Percentiles rank a stretch among this genome's conserved stretches.
phyloP scores from a whole-genome alignment of 2,888 invertebrate species.

The Erebia aethiops region DNA sequence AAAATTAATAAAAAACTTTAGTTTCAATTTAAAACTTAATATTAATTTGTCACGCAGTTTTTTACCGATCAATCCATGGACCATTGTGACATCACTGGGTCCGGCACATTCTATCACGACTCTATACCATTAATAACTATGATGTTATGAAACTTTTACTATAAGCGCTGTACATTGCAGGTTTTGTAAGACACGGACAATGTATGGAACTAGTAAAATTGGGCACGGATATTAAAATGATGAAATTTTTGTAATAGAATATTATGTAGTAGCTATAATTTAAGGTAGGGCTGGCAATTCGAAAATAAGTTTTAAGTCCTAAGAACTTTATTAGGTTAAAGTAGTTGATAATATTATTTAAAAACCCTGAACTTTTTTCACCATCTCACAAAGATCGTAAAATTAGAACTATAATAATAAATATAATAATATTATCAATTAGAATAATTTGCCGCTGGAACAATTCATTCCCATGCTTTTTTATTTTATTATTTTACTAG shows the following conservation, averaged over 20 bases:
- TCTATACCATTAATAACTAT: slow-evolving; percentile 14
- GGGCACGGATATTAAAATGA: slow-evolving; percentile 16
- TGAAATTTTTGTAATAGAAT: slow-evolving; percentile 11
- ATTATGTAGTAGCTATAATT: background rate
- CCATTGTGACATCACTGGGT: background rate
- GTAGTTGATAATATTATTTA: too few species aligned
- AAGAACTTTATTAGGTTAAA: too few species aligned
- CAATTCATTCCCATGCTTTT: too few species aligned
- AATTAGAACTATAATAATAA: too few species aligned
- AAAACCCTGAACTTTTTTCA: too few species aligned
- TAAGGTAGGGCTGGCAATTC: background rate
- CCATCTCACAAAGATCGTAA: too few species aligned
- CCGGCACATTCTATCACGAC: background rate
- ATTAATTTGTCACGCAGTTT: background rate
- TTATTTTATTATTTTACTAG: too few species aligned
- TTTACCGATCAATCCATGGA: background rate
- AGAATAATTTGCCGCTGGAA: too few species aligned
- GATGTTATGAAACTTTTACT: slow-evolving; percentile 27
- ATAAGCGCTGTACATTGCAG: slow-evolving; percentile 19
- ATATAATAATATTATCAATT: too few species aligned
- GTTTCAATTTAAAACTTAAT: background rate
- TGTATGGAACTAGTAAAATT: slow-evolving; percentile 14
- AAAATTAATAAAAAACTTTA: background rate
- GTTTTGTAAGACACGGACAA: slow-evolving; percentile 19
- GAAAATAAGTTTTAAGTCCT: background rate